Base-by-base conservation (phyloP, 2,888 invertebrate genomes). In the Strigamia crassipes region DNA sequence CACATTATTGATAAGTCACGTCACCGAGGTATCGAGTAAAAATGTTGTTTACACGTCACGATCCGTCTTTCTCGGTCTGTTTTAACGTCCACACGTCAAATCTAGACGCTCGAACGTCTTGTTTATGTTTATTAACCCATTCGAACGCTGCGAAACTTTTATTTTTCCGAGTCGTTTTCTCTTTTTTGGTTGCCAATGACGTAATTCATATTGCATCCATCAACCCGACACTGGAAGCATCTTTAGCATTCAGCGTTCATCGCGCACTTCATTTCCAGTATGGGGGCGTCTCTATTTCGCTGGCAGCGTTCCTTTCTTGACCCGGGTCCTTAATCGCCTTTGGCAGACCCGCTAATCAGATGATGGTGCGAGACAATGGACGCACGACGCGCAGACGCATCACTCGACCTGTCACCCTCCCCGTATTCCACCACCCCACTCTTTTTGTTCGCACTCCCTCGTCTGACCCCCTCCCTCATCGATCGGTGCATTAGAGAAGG, bases 311-410 rank as follows among this genome's bases (percentile, higher is more conserved):
- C 46, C 23, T 66, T 66, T 66, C 61, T 66, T 66, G 61, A 66
- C 61, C 61, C 23, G 23, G 61, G 21, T 21, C 61, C 61, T 66
- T 66, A 66, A 66, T 66, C 61, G 61, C 61, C 61, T 66, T 66
- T 66, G 61, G 61, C 61, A 66, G 21, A 66, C 61, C 61, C 61
- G 61, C 61, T 66, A 66, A 66, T 66, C 61, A 66, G 61, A 66
- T 66, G 61, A 66, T 66, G 61, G 61, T 23, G 23, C 61, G 61
- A 66, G 61, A 66, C 61, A 66, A 66, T 66, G 61, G 61, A 23
- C 61, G 61, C 21, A 66, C 23, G 5, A 66, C 21, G 23, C 61
- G 61, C 61, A 66, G 61, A 23, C 61, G 61, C 61, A 66, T 66
- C 61, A 21, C 61, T 66, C 61, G 61, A 66, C 61, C 61, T 66